Base-by-base conservation (phyloP, 2,888 invertebrate species). In the Zhuqinia jingwanae region DNA sequence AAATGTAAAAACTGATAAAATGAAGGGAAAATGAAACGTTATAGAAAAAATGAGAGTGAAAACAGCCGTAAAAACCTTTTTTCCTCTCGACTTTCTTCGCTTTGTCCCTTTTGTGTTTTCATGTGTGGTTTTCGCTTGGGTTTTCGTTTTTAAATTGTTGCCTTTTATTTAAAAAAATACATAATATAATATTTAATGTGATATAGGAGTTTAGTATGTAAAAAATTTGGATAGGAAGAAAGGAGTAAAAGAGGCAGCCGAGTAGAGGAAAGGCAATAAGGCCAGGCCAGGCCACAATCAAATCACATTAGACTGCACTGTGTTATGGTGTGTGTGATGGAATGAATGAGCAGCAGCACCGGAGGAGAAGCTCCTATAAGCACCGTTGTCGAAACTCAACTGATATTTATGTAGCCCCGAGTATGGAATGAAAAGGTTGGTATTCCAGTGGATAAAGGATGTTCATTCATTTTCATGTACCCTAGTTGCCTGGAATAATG, bases 301-400 rank as follows among this genome's bases (percentile, higher is more conserved):
- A 63, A 63, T 36, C 60, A 63, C 25, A 60, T 60, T 60, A 36
- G 36, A 36, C 36, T 36, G 36, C 36, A 60, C 60, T 36, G n/a
- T 20, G 63, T n/a, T 63, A 2, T 42, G 42, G 20, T 42, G 68
- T 45, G 68, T 42, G 68, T 45, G 42, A 20, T 20, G n/a, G 36
- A 63, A 20, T 25, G 5, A 63, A 30, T 11, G 68, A 36, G 68
- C 68, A 42, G 36, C 68, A 68, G 68, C 42, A 68, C 20, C 45
- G 36, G 45, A 42, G 68, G 65, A 65, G 36, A 68, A 68, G 68
- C 68, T 68, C 68, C 68, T 68, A 68, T 42, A 68, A 45, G 68
- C 68, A 68, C 68, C 42, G 68, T 68, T 10, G 68, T 68, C 68
- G 36, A 22, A 68, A 68, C 68, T 68, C 42, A 68, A 68, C 68